Base-by-base conservation (phyloP, 2,888 invertebrate genomes). In the Hedychridium roseum region DNA sequence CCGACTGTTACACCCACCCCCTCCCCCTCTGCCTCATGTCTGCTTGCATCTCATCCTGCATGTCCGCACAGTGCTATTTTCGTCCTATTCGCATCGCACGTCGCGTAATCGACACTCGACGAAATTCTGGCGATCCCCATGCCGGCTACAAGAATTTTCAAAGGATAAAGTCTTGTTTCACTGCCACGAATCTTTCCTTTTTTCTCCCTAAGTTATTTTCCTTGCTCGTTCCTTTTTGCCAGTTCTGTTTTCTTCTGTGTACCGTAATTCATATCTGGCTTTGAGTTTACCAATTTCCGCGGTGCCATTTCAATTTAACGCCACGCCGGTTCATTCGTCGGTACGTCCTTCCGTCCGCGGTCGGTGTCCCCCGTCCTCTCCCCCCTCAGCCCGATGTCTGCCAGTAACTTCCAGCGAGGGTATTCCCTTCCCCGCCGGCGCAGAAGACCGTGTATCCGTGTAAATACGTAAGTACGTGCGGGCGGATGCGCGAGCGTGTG, bases 1-100 rank as follows among this genome's bases (percentile, higher is more conserved):
- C 58, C 55, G 51, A 61, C 64, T 57, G 50, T 56, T 54, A 42
- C 53, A 36, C n/a, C n/a, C 44, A 48, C 55, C 43, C 47, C 49
- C 46, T 36, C 38, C 40, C 51, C 47, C 30, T 11, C 27, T 3
- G 14, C 14, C 41, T 23, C 21, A 16, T 14, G 37, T 42, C 27
- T 6, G 18, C 30, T 23, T 17, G 17, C 5, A n/a, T 17, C 18
- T n/a, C 30, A 16, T 34, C n/a, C n/a, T n/a, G n/a, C n/a, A n/a
- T n/a, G n/a, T n/a, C n/a, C n/a, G n/a, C n/a, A n/a, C n/a, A n/a
- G n/a, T n/a, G n/a, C n/a, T n/a, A n/a, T n/a, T n/a, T 20, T n/a
- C 28, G 15, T 28, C 30, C 16, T 15, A n/a, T n/a, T n/a, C n/a
- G n/a, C n/a, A n/a, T n/a, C n/a, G n/a, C n/a, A n/a, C n/a, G n/a